Percentiles rank a stretch among this genome's conserved stretches.
phyloP scores from a whole-genome alignment of 2,888 invertebrate species.

The Diaprepes abbreviatus region DNA sequence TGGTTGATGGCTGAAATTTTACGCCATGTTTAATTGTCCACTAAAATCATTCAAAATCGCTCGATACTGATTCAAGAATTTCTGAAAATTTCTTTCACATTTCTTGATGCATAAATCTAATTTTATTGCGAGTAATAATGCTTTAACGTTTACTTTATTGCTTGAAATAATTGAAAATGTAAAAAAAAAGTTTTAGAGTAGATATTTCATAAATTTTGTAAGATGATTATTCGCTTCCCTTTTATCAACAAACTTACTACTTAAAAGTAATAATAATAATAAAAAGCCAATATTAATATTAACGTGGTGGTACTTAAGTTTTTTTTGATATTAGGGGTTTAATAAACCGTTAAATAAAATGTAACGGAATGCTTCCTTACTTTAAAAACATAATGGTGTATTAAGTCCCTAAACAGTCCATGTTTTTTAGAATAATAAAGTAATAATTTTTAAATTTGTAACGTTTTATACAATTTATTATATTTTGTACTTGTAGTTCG shows the following conservation, averaged over 20 bases:
- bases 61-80: too few species aligned
- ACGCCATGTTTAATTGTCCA: too few species aligned
- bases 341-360: constrained; percentile 1
- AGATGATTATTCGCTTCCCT: not conserved
- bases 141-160: too few species aligned
- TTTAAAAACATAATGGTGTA: constrained; percentile 3
- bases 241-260: constrained; percentile 26
- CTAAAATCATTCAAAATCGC: too few species aligned
- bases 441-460: constrained; percentile 31
- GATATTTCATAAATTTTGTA: not conserved
- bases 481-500: constrained; percentile 38
- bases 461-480: constrained; percentile 43
- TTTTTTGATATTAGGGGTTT: not conserved
- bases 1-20: too few species aligned
- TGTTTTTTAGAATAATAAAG: constrained; percentile 20
- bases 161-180: not conserved
- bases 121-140: too few species aligned
- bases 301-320: constrained; percentile 38
- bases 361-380: not conserved
- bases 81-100: too few species aligned
- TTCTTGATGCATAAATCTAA: too few species aligned
- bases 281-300: constrained; percentile 7
- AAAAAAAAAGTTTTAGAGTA: not conserved
- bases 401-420: not conserved
- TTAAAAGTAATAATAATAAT: not conserved